These are phyloP conservation scores for Darevskia nairensis DNA, from an alignment of 2,797 vertebrate species.

Conservation along the genomic window DNA sequence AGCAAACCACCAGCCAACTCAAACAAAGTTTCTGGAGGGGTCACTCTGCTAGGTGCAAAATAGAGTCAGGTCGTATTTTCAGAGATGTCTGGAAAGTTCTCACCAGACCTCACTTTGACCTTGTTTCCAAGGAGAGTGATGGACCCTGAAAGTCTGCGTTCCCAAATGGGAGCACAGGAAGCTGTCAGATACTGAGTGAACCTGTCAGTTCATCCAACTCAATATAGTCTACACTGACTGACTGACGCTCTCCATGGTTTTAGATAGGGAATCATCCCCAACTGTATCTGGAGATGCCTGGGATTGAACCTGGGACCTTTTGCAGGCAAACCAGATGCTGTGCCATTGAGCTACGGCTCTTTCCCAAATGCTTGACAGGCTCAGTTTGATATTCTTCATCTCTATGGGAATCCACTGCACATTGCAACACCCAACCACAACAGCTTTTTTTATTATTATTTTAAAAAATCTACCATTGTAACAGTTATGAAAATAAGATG, in stretches of 20 bases:
- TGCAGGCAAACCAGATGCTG: too few species aligned
- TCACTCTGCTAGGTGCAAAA: not conserved
- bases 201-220: too few species aligned
- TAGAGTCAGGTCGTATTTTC: not conserved
- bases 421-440: not conserved
- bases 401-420: not conserved
- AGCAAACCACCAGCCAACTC: not conserved
- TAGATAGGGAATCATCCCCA: too few species aligned
- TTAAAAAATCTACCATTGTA: too few species aligned
- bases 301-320: too few species aligned
- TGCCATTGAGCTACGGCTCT: too few species aligned
- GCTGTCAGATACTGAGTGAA: too few species aligned
- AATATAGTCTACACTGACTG: too few species aligned
- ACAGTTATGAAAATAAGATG: too few species aligned
- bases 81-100: not conserved
- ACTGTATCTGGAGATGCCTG: too few species aligned
- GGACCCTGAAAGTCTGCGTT: not conserved
- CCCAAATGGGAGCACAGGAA: not conserved
- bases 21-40: not conserved
- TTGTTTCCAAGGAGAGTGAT: slow-evolving; percentile 9
- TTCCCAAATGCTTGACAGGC: not conserved
- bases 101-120: slow-evolving; percentile 32
- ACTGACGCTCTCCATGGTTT: too few species aligned
- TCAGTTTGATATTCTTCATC: not conserved
- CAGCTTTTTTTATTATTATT: too few species aligned